These are phyloP conservation scores for Allacma fusca DNA, from an alignment of 2,888 invertebrate genomes.

Conservation along the genomic window DNA sequence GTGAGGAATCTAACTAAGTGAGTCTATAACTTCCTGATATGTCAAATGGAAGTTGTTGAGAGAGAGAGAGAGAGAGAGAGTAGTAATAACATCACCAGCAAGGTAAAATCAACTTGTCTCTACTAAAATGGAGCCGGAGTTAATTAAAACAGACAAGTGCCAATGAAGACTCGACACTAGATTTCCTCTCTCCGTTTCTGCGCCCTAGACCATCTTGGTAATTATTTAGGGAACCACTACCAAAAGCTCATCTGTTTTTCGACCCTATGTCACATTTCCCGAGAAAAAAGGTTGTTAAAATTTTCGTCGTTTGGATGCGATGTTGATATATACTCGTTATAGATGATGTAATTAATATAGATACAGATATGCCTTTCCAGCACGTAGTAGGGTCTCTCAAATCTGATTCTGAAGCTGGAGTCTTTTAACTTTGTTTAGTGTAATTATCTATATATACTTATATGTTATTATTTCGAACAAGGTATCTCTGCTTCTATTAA, in stretches of 20 bases:
- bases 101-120: conserved; percentile 14
- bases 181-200: not conserved
- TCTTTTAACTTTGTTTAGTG: too few relatives aligned
- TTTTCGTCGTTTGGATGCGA: not conserved
- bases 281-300: not conserved
- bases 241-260: not conserved
- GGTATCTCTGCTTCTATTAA: too few relatives aligned
- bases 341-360: too few relatives aligned
- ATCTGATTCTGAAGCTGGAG: too few relatives aligned
- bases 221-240: not conserved
- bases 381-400: too few relatives aligned
- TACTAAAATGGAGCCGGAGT: conserved; percentile 1
- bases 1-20: not conserved
- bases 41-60: not conserved
- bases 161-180: conserved; percentile 5
- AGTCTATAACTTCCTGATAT: not conserved
- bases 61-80: not conserved
- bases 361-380: too few relatives aligned
- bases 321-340: too few relatives aligned
- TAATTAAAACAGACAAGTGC: conserved; percentile 26
- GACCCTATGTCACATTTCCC: not conserved
- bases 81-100: not conserved
- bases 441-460: too few relatives aligned
- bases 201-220: not conserved
- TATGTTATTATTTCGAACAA: too few relatives aligned